phyloP scores from a whole-genome alignment of 2,113 vertebrate species.

The Malurus cyaneus region DNA sequence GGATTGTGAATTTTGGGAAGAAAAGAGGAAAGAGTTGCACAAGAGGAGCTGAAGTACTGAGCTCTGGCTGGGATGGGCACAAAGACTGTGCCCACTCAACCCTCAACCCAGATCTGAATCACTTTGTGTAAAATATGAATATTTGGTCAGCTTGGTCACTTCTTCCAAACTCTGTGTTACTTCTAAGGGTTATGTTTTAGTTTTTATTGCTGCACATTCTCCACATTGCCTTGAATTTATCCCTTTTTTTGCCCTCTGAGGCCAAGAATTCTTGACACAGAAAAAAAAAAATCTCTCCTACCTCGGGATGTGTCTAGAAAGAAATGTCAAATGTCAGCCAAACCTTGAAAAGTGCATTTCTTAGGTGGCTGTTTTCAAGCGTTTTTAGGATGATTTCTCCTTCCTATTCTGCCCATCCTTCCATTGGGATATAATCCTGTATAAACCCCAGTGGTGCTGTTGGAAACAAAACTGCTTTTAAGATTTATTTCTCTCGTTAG shows the following conservation, averaged over 20 bases:
- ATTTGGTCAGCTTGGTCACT: background rate
- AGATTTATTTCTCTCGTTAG: no score
- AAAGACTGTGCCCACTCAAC: background rate
- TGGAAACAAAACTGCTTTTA: no score
- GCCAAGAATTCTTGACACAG: background rate
- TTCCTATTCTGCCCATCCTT: background rate
- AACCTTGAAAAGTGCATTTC: background rate
- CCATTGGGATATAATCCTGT: background rate
- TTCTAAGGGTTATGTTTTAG: background rate
- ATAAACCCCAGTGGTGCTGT: no score
- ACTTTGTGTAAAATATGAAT: rapidly evolving
- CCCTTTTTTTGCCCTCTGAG: background rate
- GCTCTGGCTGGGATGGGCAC: background rate
- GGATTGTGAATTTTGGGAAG: background rate
- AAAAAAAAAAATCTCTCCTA: background rate
- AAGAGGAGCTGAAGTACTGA: background rate
- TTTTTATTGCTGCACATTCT: background rate
- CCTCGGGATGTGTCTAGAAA: background rate
- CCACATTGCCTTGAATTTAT: background rate
- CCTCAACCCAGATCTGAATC: background rate
- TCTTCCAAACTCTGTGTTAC: background rate
- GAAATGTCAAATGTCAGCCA: background rate
- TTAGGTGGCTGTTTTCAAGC: background rate
- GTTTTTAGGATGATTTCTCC: background rate
- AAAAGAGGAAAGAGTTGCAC: background rate